Evolutionary conservation across 2,113 vertebrate genomes (phyloP), one percentile per base, ranked within the genome.

Genomic region (Larimichthys crocea): DNA sequence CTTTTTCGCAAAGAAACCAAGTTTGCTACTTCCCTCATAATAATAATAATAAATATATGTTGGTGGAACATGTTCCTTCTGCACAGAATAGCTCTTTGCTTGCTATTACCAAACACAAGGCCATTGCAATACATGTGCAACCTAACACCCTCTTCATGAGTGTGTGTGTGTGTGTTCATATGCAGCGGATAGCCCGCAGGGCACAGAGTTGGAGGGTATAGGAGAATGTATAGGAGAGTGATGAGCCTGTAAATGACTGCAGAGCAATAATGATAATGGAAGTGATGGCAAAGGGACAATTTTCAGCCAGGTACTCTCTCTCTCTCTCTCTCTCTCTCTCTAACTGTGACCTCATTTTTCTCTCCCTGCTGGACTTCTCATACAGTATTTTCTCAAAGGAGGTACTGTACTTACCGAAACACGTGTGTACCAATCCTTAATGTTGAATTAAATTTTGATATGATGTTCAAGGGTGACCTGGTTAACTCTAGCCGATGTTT

Each of bases 231-330:
- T 55, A 88, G 70, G 69, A 85, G 84, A 82, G 83, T 63, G 84
- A 91, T 74, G 79, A 85, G 80, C 19, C 90, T 80, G 76, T 86
- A 89, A 89, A 91, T 86, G 89, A 92, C 91, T 85, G 86, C 89
- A 86, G 87, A 88, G 90, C 66, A 90, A 92, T 92, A 89, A 92
- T 83, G 88, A 83, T 92, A 92, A 92, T 92, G 89, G 91, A 92
- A 92, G 85, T 75, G 84, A 88, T 92, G 89, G 91, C 92, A 92
- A 80, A 83, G 88, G 83, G 88, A 93, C 92, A 92, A 91, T 80
- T 89, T 87, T 67, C 67, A 90, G 65, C 26, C 67, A 85, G 87
- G 71, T 82, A n/a, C 63, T 50, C 29, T 4, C 48, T 3, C 77
- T 52, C 19, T 31, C 44, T 59, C 69, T 46, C 77, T 52, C 19